These are phyloP conservation scores for Asarcornis scutulata DNA, from an alignment of 2,113 vertebrate species.

Conservation along the genomic window DNA sequence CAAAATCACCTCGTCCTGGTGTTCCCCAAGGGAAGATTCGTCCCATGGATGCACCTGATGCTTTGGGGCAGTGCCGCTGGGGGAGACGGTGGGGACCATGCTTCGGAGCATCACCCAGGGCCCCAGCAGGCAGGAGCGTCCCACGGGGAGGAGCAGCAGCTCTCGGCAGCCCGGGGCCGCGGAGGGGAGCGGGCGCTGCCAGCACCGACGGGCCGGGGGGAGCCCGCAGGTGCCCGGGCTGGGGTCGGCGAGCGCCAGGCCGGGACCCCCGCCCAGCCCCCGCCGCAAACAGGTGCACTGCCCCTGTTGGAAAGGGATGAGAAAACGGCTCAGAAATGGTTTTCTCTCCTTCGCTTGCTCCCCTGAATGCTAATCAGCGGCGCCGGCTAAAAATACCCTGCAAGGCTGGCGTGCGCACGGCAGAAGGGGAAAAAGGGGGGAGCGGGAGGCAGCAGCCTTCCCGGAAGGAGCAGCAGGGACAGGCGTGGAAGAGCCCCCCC, in stretches of 20 bases:
- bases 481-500: neutral
- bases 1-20: neutral
- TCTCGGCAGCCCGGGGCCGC: no score
- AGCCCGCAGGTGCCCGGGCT: neutral
- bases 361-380: slow-evolving; percentile 55
- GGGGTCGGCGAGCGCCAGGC: neutral
- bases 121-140: neutral
- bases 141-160: fast-evolving
- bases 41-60: fast-evolving
- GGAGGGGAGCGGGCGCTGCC: neutral
- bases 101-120: neutral
- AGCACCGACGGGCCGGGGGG: no score
- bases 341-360: neutral
- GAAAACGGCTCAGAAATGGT: neutral
- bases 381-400: slow-evolving; percentile 50
- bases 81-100: fast-evolving
- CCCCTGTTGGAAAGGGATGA: neutral
- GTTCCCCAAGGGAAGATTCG: neutral
- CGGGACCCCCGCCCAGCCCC: neutral
- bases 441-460: neutral
- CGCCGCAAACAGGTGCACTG: neutral
- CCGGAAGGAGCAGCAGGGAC: neutral
- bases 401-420: neutral
- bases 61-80: fast-evolving
- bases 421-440: slow-evolving; percentile 27